phyloP scores from a whole-genome alignment of 1,140 invertebrate genomes.

The Pemphigus obesinymphae region DNA sequence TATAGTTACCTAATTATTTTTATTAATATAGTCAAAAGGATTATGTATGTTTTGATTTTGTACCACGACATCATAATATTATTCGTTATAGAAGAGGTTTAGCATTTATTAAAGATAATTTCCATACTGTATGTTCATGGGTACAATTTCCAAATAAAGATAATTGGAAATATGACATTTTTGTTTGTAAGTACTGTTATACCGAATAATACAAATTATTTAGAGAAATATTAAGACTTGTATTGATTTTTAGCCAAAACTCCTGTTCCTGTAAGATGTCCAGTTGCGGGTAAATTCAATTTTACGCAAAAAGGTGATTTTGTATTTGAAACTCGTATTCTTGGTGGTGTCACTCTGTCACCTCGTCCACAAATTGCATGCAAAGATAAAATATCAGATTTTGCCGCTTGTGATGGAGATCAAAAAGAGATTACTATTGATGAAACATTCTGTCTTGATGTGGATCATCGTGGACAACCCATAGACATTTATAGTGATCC shows the following conservation, averaged over 20 bases:
- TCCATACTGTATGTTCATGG: constrained; percentile 89
- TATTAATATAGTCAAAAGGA: constrained; percentile 78
- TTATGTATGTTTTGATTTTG: constrained; percentile 94
- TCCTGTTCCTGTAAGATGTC: constrained; percentile 88
- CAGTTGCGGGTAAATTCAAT: constrained; percentile 91
- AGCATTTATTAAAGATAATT: constrained; percentile 83
- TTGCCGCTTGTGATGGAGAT: constrained; percentile 87
- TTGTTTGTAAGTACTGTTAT: constrained; percentile 58
- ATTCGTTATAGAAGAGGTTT: constrained; percentile 87
- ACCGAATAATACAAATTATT: not conserved
- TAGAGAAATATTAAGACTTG: constrained; percentile 39
- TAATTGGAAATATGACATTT: constrained; percentile 83
- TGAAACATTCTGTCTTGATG: constrained; percentile 91
- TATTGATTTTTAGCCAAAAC: constrained; percentile 65
- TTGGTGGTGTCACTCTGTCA: constrained; percentile 88
- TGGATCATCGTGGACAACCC: constrained; percentile 87
- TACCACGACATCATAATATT: constrained; percentile 91
- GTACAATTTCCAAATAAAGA: constrained; percentile 80
- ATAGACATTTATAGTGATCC: constrained; percentile 93
- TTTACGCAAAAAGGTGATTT: constrained; percentile 86
- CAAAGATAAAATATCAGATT: constrained; percentile 89
- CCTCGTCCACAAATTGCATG: constrained; percentile 90
- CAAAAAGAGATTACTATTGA: constrained; percentile 90
- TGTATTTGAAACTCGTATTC: constrained; percentile 83
- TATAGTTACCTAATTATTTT: not conserved